Percentiles rank a stretch among this genome's conserved stretches.
Conservation (phyloP, 1,140 invertebrate genomes). For the Popillia japonica region DNA sequence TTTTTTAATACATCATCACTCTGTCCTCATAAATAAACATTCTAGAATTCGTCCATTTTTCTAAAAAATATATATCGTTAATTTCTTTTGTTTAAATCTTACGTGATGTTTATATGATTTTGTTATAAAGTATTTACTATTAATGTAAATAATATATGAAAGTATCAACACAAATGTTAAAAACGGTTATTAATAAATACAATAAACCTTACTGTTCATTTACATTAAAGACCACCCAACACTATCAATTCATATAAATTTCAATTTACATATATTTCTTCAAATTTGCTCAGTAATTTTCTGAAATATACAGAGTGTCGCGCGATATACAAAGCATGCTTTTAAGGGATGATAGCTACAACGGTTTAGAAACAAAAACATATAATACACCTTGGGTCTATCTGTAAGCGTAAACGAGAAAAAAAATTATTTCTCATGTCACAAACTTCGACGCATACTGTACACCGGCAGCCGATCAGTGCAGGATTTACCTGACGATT, state of each 20-base stretch:
- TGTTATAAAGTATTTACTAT: constrained; percentile 1
- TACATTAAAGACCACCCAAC: not conserved
- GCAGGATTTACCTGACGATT: too few species aligned
- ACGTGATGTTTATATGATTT: constrained; percentile 13
- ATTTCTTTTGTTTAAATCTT: not conserved
- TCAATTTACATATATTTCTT: too few species aligned
- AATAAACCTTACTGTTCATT: not conserved
- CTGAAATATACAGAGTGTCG: too few species aligned
- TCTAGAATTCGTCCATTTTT: constrained; percentile 25
- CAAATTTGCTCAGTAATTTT: too few species aligned
- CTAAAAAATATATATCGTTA: not conserved
- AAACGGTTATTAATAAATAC: not conserved
- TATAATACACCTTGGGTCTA: too few species aligned
- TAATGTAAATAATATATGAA: not conserved
- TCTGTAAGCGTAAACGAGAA: too few species aligned
- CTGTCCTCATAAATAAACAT: constrained; percentile 8
- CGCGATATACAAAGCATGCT: too few species aligned
- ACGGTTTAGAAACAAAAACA: too few species aligned
- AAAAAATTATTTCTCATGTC: too few species aligned
- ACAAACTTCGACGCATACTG: too few species aligned
- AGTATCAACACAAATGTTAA: not conserved
- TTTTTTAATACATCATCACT: not conserved
- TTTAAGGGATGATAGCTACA: too few species aligned
- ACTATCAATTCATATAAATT: not conserved
- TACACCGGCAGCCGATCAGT: too few species aligned